Conservation (phyloP, 2,888 invertebrate genomes). For the Antitype chi region DNA sequence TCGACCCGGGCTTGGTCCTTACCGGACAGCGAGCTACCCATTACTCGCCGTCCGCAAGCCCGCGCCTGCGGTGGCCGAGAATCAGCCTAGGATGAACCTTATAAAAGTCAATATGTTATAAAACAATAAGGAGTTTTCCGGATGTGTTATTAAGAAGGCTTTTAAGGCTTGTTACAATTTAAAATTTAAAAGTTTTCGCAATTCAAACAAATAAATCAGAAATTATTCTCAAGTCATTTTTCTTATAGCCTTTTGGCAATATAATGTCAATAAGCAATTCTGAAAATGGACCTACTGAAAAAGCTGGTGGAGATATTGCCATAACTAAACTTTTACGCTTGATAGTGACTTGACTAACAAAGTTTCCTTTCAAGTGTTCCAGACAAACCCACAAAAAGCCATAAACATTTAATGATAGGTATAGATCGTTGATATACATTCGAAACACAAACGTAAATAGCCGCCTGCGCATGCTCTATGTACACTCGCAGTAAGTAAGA, state of each 20-base stretch:
- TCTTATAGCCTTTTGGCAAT: not conserved
- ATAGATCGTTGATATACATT: constrained; percentile 1
- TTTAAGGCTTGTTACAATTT: not conserved
- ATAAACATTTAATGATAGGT: not conserved
- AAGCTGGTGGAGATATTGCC: not conserved
- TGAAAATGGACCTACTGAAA: not conserved
- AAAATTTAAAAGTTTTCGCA: not conserved
- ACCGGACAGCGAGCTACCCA: too few species aligned
- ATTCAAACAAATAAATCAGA: not conserved
- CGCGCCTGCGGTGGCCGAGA: too few species aligned
- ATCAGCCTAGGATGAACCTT: too few species aligned
- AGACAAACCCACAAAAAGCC: not conserved
- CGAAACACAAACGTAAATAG: not conserved
- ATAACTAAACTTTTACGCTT: not conserved
- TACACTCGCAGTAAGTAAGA: not conserved
- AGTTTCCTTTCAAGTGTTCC: not conserved
- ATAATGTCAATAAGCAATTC: not conserved
- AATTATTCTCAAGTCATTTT: not conserved
- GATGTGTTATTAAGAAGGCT: too few species aligned
- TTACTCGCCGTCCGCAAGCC: too few species aligned
- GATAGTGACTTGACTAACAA: not conserved
- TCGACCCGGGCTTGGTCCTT: too few species aligned
- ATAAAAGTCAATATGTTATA: not conserved
- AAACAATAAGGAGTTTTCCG: not conserved
- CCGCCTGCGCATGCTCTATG: not conserved